phyloP scores from a whole-genome alignment of 2,797 vertebrate genomes.

The Prionace glauca region DNA sequence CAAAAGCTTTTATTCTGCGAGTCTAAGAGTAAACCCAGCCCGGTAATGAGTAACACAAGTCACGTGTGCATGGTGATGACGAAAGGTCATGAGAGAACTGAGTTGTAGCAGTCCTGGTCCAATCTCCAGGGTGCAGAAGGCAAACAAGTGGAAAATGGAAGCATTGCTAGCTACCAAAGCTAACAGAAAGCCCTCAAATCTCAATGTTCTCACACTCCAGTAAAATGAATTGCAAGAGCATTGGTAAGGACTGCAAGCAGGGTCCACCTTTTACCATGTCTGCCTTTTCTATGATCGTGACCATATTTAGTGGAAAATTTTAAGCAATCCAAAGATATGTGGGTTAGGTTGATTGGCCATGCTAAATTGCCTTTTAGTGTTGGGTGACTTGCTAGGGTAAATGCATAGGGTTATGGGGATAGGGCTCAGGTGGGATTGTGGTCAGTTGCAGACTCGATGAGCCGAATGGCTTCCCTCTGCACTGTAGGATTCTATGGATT shows the following conservation, averaged over 20 bases:
- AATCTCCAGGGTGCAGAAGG: background rate
- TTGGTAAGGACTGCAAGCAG: background rate
- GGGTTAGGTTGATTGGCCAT: too few relatives aligned
- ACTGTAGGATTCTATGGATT: too few relatives aligned
- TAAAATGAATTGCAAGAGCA: background rate
- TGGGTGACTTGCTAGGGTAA: too few relatives aligned
- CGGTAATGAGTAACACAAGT: conserved; percentile 5
- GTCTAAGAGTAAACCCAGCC: background rate
- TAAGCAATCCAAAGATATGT: too few relatives aligned
- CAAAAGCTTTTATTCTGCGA: background rate
- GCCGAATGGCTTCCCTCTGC: too few relatives aligned
- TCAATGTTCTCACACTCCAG: background rate
- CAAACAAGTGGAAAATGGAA: background rate
- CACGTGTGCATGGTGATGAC: background rate
- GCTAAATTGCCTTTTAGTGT: too few relatives aligned
- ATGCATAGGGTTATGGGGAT: too few relatives aligned
- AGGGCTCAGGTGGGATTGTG: too few relatives aligned
- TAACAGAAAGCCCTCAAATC: background rate
- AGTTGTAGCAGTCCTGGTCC: background rate
- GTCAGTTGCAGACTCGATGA: too few relatives aligned
- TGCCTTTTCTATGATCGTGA: background rate
- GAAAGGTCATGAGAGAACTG: background rate
- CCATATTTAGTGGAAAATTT: background rate
- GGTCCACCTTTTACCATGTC: background rate
- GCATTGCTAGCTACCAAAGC: background rate